Base-by-base conservation (phyloP, 2,888 invertebrate genomes). In the Anthrax anthrax region DNA sequence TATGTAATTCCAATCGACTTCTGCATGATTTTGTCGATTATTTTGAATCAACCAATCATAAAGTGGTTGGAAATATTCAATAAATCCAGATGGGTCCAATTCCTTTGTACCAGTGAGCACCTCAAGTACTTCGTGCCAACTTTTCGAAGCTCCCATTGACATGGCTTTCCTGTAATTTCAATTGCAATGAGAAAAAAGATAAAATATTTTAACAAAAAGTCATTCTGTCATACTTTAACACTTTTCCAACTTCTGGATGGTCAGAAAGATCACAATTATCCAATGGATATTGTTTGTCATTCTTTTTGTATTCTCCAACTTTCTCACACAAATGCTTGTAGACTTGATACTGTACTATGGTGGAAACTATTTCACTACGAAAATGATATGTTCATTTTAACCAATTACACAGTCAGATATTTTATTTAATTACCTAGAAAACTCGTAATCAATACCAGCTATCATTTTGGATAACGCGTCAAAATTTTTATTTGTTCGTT, bases 221-320 rank as follows among this genome's bases (percentile, higher is more conserved):
- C 23, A 23, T 4, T 6, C 8, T 23, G 4, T 23, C 41, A 64
- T 58, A 77, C 77, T 72, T 65, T 13, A 80, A 59, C 10, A 75
- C 71, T 54, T 80, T 76, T 46, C 90, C 90, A 43, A 90, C 85
- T 46, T 76, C 75, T 5, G 73, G 73, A 55, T 81, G 86, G 56
- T 78, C 72, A 60, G 86, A 86, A 54, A 92, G 84, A 60, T 91
- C 89, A 60, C 91, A 92, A 57, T 82, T 74, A 51, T 90, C 83
- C 16, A 92, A 72, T 3, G 84, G 80, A 61, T 77, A 80, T 0
- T 61, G 56, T 2, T 75, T 50, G 54, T 82, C 76, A 12, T 73
- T 71, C 0, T 79, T 80, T 42, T 78, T 78, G 56, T 83, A 85
- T 63, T 90, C 77, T 0, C 81, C 83, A 0, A 89, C 84, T 49